Conservation (phyloP, 2,797 vertebrate genomes). For the Rhincodon typus region DNA sequence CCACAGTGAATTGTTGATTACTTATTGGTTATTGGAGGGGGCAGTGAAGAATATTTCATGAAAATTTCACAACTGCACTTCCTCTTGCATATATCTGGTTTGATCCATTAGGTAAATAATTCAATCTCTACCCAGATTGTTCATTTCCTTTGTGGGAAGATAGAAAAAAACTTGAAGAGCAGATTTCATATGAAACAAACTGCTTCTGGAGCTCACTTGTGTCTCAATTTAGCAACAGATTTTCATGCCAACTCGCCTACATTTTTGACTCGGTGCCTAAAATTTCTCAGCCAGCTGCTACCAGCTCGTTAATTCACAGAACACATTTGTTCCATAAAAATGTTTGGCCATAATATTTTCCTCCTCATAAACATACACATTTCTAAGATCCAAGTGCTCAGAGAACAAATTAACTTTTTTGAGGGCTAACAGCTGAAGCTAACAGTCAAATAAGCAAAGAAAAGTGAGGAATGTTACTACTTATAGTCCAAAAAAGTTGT, state of each 20-base stretch:
- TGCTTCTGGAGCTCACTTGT: not conserved
- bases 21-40: not conserved
- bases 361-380: not conserved
- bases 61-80: not conserved
- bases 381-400: not conserved
- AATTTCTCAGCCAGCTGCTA: constrained; percentile 36
- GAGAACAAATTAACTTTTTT: constrained; percentile 18
- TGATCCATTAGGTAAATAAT: not conserved
- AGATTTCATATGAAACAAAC: not conserved
- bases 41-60: not conserved
- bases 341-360: constrained; percentile 11
- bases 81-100: not conserved
- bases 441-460: not conserved
- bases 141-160: not conserved
- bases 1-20: not conserved
- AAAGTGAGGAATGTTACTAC: not conserved
- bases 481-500: not conserved
- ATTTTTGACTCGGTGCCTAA: constrained; percentile 35
- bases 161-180: not conserved
- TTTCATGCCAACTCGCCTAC: constrained; percentile 20
- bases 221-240: constrained; percentile 19
- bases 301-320: constrained; percentile 26
- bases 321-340: constrained; percentile 7
- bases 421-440: not conserved
- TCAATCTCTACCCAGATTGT: not conserved